Percentiles rank a stretch among this genome's conserved stretches.
phyloP scores from a whole-genome alignment of 2,797 vertebrate genomes.

The Adelosebastes latens region DNA sequence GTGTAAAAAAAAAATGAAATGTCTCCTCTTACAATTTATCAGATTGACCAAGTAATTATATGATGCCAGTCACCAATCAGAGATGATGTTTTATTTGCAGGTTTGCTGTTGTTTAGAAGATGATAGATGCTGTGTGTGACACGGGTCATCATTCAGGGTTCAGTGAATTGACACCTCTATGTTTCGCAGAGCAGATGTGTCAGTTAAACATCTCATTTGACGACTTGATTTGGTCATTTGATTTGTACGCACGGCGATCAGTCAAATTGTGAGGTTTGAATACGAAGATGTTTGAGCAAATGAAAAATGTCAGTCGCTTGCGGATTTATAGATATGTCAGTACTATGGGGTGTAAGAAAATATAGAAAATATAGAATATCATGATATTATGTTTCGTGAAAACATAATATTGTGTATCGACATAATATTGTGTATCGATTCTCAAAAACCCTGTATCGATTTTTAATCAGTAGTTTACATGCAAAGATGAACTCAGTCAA shows the following conservation, averaged over 20 bases:
- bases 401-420: no score
- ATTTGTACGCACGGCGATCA: not conserved
- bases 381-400: no score
- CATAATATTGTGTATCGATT: no score
- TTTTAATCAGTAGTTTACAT: no score
- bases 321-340: not conserved
- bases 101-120: conserved; percentile 11
- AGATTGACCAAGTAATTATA: conserved; percentile 33
- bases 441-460: no score
- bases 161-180: conserved; percentile 31
- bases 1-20: not conserved
- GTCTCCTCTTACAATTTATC: conserved; percentile 39
- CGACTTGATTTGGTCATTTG: conserved; percentile 19
- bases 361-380: no score
- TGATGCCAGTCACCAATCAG: conserved; percentile 42
- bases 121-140: conserved; percentile 39
- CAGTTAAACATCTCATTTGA: conserved; percentile 46
- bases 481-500: no score
- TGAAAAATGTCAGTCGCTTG: not conserved
- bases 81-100: conserved; percentile 41
- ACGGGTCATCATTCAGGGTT: conserved; percentile 38
- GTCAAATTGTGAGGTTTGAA: not conserved
- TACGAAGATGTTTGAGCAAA: not conserved
- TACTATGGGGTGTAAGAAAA: not conserved
- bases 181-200: conserved; percentile 20